A percentile compares a stretch with the other conserved stretches of the same genome.
These are phyloP conservation scores for Prietella phreatophila DNA, from an alignment of 2,113 vertebrate genomes.

Conservation along the genomic window DNA sequence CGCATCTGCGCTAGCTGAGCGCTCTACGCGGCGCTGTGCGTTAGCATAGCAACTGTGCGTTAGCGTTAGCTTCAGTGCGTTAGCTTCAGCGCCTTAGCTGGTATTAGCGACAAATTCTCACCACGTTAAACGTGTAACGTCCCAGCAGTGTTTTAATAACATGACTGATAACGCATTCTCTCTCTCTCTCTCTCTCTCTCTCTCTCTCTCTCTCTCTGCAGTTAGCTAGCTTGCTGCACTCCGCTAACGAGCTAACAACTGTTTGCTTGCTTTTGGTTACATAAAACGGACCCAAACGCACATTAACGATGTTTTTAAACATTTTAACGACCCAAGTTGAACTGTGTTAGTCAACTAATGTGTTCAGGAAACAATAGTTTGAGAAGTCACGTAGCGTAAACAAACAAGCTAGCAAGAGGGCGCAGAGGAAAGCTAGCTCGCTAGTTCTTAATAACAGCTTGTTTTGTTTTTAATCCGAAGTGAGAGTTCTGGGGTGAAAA, in stretches of 20 bases:
- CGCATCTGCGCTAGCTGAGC: not conserved
- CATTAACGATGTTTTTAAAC: too few species aligned
- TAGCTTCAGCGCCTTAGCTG: not conserved
- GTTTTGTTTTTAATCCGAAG: too few species aligned
- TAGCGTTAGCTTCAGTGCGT: not conserved
- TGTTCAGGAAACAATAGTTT: not conserved
- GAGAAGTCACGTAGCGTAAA: not conserved
- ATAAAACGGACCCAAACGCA: not conserved
- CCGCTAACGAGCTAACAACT: slow-evolving; percentile 1
- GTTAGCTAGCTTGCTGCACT: not conserved
- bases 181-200: too few species aligned
- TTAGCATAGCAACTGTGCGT: not conserved
- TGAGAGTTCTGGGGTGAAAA: too few species aligned
- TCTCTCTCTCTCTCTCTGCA: too few species aligned
- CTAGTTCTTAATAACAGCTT: not conserved
- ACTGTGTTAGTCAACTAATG: too few species aligned
- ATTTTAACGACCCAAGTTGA: not conserved
- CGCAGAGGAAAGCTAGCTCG: not conserved
- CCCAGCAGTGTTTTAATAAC: not conserved
- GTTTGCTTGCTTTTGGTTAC: not conserved
- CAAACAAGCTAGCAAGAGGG: not conserved
- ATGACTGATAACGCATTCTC: too few species aligned
- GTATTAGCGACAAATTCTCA: not conserved
- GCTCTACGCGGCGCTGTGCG: not conserved
- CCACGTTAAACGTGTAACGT: not conserved